Conservation (phyloP, 2,113 vertebrate species). For the Hucho hucho region DNA sequence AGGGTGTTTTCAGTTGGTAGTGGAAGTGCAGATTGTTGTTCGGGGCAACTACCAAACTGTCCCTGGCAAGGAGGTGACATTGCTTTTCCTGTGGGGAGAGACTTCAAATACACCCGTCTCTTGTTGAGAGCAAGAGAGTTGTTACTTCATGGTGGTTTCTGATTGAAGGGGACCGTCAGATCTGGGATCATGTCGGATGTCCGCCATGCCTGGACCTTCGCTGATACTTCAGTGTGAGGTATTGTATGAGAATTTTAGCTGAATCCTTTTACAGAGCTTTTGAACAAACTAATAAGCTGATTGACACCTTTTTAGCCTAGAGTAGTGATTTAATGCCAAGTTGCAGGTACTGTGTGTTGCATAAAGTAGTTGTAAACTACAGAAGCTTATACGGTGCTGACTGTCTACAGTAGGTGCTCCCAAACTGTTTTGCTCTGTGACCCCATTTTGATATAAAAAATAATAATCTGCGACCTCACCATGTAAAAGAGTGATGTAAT, state of each 20-base stretch:
- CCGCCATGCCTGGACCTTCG: slow-evolving; percentile 26
- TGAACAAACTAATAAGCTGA: too few relatives aligned
- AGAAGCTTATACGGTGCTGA: neutral
- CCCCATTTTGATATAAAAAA: too few relatives aligned
- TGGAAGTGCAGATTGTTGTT: slow-evolving; percentile 30
- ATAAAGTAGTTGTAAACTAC: neutral
- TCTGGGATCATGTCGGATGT: slow-evolving; percentile 36
- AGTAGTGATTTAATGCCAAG: too few relatives aligned
- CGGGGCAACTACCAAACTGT: slow-evolving; percentile 14
- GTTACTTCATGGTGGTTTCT: slow-evolving; percentile 56
- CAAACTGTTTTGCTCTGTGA: too few relatives aligned
- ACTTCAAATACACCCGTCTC: slow-evolving; percentile 65
- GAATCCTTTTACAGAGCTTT: too few relatives aligned
- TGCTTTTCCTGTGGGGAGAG: slow-evolving; percentile 49
- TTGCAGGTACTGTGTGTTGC: neutral
- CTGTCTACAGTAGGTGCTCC: neutral
- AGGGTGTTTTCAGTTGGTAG: too few relatives aligned
- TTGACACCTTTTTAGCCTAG: too few relatives aligned
- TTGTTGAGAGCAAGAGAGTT: slow-evolving; percentile 36
- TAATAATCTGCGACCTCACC: too few relatives aligned
- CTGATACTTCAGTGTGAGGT: slow-evolving; percentile 55
- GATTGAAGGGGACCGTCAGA: slow-evolving; percentile 40
- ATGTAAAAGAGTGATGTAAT: too few relatives aligned
- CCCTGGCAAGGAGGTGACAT: slow-evolving; percentile 15
- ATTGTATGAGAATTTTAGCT: slow-evolving; percentile 22